These are phyloP conservation scores for Alligator mississippiensis DNA, from an alignment of 2,113 vertebrate genomes.

Conservation along the genomic window DNA sequence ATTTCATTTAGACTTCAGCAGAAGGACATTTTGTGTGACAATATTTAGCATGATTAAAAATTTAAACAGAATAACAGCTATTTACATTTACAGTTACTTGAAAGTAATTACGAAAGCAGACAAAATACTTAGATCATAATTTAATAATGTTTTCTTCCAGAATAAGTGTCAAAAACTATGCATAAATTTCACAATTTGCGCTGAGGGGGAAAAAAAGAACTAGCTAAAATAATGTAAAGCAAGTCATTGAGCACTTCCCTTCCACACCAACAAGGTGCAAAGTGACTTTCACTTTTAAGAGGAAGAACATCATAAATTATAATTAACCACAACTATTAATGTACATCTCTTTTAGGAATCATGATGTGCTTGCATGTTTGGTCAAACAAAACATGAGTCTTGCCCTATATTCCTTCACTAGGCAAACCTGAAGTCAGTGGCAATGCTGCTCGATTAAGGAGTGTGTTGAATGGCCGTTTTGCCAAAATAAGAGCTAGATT, in stretches of 20 bases:
- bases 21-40: conserved; percentile 73
- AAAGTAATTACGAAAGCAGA: conserved; percentile 74
- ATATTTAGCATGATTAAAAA: conserved; percentile 74
- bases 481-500: conserved; percentile 50
- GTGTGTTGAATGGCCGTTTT: conserved; percentile 35
- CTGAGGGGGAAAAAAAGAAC: background rate
- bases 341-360: conserved; percentile 55
- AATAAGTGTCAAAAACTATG: conserved; percentile 70
- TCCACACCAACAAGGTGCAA: conserved; percentile 10
- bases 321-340: conserved; percentile 62
- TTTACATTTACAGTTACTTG: conserved; percentile 76
- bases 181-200: conserved; percentile 65
- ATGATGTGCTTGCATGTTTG: conserved; percentile 59
- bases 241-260: conserved; percentile 43
- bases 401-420: conserved; percentile 67
- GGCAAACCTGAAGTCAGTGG: conserved; percentile 65
- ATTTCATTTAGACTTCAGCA: conserved; percentile 70
- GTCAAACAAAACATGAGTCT: conserved; percentile 60
- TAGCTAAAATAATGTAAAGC: conserved; percentile 45
- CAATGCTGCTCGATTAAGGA: conserved; percentile 59
- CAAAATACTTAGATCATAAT: conserved; percentile 76
- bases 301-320: conserved; percentile 57
- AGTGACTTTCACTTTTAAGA: conserved; percentile 47
- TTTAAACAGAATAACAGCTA: conserved; percentile 77
- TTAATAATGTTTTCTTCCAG: conserved; percentile 74